Evolutionary conservation across 2,888 invertebrate genomes (phyloP), one percentile per base, ranked within the genome.

Genomic region (Temnothorax rugatulus): DNA sequence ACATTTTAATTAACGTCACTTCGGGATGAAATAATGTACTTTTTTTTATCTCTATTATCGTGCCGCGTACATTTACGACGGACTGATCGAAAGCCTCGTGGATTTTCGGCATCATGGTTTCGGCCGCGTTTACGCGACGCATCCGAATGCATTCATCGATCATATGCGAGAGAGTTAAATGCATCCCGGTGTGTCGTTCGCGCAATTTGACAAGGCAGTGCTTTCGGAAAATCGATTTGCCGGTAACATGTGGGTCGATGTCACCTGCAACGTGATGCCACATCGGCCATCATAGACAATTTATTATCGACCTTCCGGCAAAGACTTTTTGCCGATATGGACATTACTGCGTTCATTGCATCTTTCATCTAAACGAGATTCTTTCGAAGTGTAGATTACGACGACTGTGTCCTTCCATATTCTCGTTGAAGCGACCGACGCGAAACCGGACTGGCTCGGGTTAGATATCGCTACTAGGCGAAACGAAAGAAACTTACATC

Each of bases 61-160:
- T 64, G 18, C 15, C 57, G 11, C 68, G 15, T n/a, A 44, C 68
- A 77, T 25, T 68, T 34, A 11, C 57, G 54, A 52, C 25, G 66
- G 13, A 18, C 34, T 25, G 69, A 59, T 38, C 47, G 71, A 38
- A 47, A 79, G 29, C 38, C 4, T 47, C 59, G 34, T 44, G 57
- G 34, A 69, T 57, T 69, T 79, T 71, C 34, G 13, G 59, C 25
- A 18, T 13, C 18, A 34, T 18, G 34, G 54, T 69, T 69, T 64
- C 64, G n/a, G 18, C 38, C 84, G 25, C 76, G 84, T 82, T 88
- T 86, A 88, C 68, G 81, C 59, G 63, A 59, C 61, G 75, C 34
- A 84, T 84, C 73, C 87, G 83, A 84, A 86, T 83, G 83, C 81
- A 44, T 83, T 88, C 88, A 89, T 88, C 89, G 89, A 88, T 88